These are phyloP conservation scores for Sebastiscus tertius DNA, from an alignment of 2,797 vertebrate species.

Conservation along the genomic window DNA sequence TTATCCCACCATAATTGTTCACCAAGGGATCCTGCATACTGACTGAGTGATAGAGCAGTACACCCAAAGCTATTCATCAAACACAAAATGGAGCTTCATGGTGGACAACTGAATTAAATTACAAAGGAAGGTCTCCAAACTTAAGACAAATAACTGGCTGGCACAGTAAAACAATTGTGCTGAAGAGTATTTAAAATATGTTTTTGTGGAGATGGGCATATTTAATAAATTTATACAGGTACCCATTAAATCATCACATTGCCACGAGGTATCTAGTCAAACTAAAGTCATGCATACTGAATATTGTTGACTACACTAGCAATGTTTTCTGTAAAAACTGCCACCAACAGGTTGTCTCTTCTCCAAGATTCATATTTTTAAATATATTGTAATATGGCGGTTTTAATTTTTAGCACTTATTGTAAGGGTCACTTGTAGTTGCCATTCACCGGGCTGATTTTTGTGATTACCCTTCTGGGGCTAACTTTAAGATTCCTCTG, in stretches of 20 bases:
- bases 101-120: constrained; percentile 35
- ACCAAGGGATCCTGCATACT: constrained; percentile 54
- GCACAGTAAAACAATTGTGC: not conserved
- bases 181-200: not conserved
- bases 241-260: not conserved
- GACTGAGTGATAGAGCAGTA: constrained; percentile 46
- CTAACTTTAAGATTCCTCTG: no score
- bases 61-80: constrained; percentile 47
- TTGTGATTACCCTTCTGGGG: no score
- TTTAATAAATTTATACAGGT: not conserved
- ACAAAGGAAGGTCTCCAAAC: not conserved
- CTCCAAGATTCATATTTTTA: not conserved
- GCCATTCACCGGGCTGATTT: no score
- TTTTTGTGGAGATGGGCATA: not conserved
- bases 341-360: not conserved
- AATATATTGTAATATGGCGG: not conserved
- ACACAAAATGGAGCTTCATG: constrained; percentile 37
- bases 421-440: no score
- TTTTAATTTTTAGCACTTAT: not conserved
- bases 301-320: no score
- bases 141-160: not conserved
- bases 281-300: not conserved
- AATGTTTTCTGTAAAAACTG: not conserved
- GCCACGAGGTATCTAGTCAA: not conserved
- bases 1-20: constrained; percentile 68